phyloP scores from a whole-genome alignment of 2,797 vertebrate genomes.

The Botia kubotai region DNA sequence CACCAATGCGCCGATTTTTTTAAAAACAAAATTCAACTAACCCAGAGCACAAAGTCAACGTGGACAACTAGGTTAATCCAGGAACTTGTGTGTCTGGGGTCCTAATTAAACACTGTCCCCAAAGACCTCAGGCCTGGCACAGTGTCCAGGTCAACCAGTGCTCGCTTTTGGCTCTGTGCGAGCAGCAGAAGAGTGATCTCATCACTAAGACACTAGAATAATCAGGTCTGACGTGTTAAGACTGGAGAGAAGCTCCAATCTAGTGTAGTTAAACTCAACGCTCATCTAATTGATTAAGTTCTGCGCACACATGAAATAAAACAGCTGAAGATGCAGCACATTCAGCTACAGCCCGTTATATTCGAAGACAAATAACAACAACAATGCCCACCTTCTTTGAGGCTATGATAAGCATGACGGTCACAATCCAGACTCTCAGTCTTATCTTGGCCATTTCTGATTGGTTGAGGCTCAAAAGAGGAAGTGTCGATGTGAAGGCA shows the following conservation, averaged over 20 bases:
- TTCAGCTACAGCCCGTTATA: background rate
- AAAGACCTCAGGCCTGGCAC: conserved; percentile 60
- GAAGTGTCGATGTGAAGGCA: conserved; percentile 76
- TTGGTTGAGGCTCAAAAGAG: conserved; percentile 74
- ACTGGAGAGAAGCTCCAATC: background rate
- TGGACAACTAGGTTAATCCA: conserved; percentile 75
- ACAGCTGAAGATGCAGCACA: background rate
- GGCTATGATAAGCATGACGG: conserved; percentile 78
- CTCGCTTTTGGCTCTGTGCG: conserved; percentile 44
- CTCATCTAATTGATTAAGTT: background rate
- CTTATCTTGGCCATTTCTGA: conserved; percentile 74
- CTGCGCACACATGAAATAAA: background rate
- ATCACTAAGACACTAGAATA: conserved; percentile 46
- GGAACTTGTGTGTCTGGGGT: conserved; percentile 62
- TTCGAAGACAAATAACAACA: conserved; percentile 20
- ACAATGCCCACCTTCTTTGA: conserved; percentile 81
- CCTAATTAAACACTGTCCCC: conserved; percentile 71
- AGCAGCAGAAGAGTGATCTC: conserved; percentile 57
- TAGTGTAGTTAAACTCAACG: background rate
- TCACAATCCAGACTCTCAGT: conserved; percentile 72
- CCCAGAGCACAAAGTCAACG: background rate
- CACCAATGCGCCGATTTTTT: background rate
- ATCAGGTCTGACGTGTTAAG: background rate
- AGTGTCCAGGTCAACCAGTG: conserved; percentile 13
- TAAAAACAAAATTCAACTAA: conserved; percentile 1